Base-by-base conservation (phyloP, 2,888 invertebrate species). In the Pelosia muscerda region DNA sequence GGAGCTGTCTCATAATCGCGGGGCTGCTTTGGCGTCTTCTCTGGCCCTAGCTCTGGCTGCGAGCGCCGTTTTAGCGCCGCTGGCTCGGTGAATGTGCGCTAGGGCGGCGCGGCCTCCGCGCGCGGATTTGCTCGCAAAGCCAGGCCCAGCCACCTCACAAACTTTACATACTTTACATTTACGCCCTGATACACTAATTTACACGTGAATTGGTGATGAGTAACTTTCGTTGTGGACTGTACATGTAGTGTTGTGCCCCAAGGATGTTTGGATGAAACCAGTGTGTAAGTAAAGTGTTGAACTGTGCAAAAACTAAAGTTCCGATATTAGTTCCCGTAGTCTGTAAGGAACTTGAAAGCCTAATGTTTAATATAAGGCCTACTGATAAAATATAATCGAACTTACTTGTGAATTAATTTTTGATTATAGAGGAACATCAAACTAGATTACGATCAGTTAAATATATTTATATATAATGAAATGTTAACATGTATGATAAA, bases 1-100 rank as follows among this genome's bases (percentile, higher is more conserved):
- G 93, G 98, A 98, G 95, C 94, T 98, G 87, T 98, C 98, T 69
- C 97, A 97, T 88, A 95, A 95, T 1, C 89, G 95, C 55, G 95
- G 94, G 4, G 93, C 95, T 1, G 93, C 95, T 19, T 81, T 95
- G 77, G 94, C 94, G n/a, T 94, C 94, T 58, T 94, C 95, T 13
- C 85, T 95, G 66, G 95, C 95, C 1, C 73, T 95, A 78, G 94
- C 94, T 42, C 74, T 95, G 86, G 94, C 95, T 2, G 94, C 94
- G 76, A 90, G 90, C 69, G 93, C 95, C 38, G 94, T 95, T 57
- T 79, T 95, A 76, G 93, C 95, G 6, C 94, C 94, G 1, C 88
- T 95, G 90, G 93, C 92, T 87, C 95, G 95, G 95, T 95, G 95
- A 95, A 95, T 93, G 92, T 93, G 93, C 87, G 93, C 92, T 82